Evolutionary conservation across 2,113 vertebrate species (phyloP), one percentile per base, ranked within the genome.

Genomic region (Scomber colias): DNA sequence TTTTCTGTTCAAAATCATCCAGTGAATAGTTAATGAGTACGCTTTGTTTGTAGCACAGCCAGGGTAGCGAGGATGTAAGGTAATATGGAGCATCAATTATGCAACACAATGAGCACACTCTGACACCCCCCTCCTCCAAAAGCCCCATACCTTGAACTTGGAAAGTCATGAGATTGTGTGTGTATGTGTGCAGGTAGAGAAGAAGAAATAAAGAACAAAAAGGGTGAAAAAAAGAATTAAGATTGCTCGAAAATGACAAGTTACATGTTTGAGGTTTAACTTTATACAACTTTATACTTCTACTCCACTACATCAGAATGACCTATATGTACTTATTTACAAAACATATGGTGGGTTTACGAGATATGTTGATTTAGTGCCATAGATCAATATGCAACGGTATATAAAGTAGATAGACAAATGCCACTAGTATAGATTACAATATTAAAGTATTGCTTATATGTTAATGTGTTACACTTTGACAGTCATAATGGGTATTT

Each of bases 31-130:
- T 95, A 94, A 95, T 95, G 87, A 72, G 13, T 55, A 8, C 72
- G 85, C 89, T 86, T 89, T 91, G 82, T 92, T 95, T 85, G 89
- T 85, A 80, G 80, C 51, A 60, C 88, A 59, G 74, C 74, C 78
- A 60, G 90, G 88, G 54, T 65, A 60, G 48, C 24, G 90, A 91
- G 92, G 71, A 85, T 87, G 89, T 94, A 96, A 96, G 79, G 50
- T 91, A 93, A 94, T 93, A 95, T 93, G 87, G 88, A 87, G 63
- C 89, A 93, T 96, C 62, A 92, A 95, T 96, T 94, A 96, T 96
- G 91, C 77, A 93, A 56, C 75, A 80, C 79, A 72, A 53, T 2
- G 67, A 72, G 82, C 59, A 69, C 65, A 82, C 79, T 77, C 70
- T 61, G 77, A 77, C 78, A 65, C 49, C 79, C 82, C 53, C 48